These are phyloP conservation scores for Cheilosia urbana DNA, from an alignment of 2,888 invertebrate genomes.

Conservation along the genomic window DNA sequence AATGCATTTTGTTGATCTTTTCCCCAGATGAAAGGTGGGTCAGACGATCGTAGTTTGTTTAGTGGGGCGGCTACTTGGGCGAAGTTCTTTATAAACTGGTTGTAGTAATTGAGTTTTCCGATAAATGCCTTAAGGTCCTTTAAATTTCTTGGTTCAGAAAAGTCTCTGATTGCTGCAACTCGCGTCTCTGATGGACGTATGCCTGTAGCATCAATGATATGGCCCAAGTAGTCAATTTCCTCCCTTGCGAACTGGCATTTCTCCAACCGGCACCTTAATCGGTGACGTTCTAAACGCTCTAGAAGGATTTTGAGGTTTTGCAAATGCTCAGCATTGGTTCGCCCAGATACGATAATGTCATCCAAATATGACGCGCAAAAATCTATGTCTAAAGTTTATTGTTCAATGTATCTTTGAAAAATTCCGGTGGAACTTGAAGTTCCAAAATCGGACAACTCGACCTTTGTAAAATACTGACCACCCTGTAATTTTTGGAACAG, in stretches of 20 bases:
- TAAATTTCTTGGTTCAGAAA: constrained; percentile 4
- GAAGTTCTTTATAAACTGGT: constrained; percentile 20
- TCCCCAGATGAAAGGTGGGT: constrained; percentile 66
- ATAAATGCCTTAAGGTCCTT: constrained; percentile 28
- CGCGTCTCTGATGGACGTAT: too few species aligned
- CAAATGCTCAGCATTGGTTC: constrained; percentile 33
- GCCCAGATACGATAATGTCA: constrained; percentile 3
- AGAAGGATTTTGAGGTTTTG: constrained; percentile 42
- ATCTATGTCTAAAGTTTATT: constrained; percentile 53
- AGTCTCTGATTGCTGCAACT: too few species aligned
- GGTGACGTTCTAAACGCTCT: constrained; percentile 48
- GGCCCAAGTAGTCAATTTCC: background rate
- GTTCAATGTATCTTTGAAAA: constrained; percentile 68
- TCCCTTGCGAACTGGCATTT: constrained; percentile 52
- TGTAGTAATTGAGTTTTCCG: constrained; percentile 28
- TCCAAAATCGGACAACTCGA: constrained; percentile 47
- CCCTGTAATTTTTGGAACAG: constrained; percentile 8
- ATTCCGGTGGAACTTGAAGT: constrained; percentile 61
- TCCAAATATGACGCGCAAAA: constrained; percentile 13
- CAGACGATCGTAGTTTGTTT: constrained; percentile 70
- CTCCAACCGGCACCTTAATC: constrained; percentile 61
- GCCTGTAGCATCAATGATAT: too few species aligned
- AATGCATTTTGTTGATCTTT: constrained; percentile 28
- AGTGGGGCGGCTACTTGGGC: constrained; percentile 69
- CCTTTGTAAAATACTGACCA: constrained; percentile 3